Evolutionary conservation across 2,797 vertebrate species (phyloP), one percentile per base, ranked within the genome.

Genomic region (Rhinoraja longicauda): DNA sequence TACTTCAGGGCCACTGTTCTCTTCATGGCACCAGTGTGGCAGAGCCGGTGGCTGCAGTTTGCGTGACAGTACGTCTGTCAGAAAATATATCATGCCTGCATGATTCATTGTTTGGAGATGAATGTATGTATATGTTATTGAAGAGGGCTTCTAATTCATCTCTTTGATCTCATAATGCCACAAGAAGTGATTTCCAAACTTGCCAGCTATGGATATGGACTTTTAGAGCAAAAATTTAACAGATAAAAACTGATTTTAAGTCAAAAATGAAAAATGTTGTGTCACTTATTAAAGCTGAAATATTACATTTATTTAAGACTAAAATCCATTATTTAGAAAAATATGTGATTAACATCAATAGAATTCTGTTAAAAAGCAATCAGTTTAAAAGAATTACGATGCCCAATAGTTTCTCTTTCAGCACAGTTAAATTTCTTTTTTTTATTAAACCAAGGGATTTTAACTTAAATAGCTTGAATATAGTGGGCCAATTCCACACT

Each of bases 51-150:
- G 53, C 57, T 91, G 59, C 19, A 72, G 88, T 45, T 72, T 72
- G 67, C 5, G 64, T 29, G 36, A 67, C 62, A 45, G 67, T 45
- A 91, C 19, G 70, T 67, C 53, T 67, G 62, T 67, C 57, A 90
- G 12, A n/a, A 90, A 90, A 32, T 67, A 90, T 67, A 90, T 64
- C 59, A 32, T 90, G 88, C 88, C 36, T 91, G 64, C 72, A 72
- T 72, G 67, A 91, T 67, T 91, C 67, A 70, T 72, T 91, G 32
- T 91, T 72, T 73, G 21, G 64, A 39, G 88, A 70, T 91, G 45
- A 91, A 70, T 90, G 72, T 90, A 84, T 84, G 53, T 36, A 62
- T 67, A 26, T 90, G 36, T 32, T 72, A 91, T 91, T 91, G 91
- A 72, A 91, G 88, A 70, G 32, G 36, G 64, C 88, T 45, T 91